Evolutionary conservation across 2,113 vertebrate species (phyloP).

Genomic region (rabbit (Oryctolagus cuniculus)): DNA sequence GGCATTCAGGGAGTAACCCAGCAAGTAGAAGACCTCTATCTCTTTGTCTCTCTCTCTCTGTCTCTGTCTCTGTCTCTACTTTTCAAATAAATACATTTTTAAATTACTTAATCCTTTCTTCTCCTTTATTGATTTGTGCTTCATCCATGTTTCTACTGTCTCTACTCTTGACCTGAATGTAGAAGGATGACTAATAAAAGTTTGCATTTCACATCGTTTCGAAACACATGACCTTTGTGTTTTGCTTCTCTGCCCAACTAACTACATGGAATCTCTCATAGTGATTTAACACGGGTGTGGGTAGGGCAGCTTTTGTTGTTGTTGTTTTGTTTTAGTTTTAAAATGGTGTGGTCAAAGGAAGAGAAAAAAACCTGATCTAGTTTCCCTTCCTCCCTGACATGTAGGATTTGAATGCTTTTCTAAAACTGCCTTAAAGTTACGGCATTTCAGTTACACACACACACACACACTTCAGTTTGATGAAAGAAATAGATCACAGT

Average conservation of each 20-base stretch:
- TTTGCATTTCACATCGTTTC: background rate
- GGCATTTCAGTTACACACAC: background rate
- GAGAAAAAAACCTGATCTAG: background rate
- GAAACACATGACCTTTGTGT: background rate
- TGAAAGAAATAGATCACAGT: background rate
- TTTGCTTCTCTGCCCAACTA: background rate
- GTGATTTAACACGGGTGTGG: background rate
- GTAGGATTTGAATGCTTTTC: slow-evolving; percentile 41
- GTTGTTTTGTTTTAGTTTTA: background rate
- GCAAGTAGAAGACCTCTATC: too few species aligned
- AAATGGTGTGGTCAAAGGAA: background rate
- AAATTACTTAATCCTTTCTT: background rate
- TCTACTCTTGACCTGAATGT: background rate
- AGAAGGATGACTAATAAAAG: background rate
- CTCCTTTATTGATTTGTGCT: background rate
- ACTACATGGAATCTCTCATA: background rate
- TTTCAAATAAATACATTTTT: too few species aligned
- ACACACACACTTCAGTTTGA: background rate
- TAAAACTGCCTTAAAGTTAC: background rate
- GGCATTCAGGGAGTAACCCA: too few species aligned
- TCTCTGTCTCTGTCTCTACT: too few species aligned
- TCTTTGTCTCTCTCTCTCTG: too few species aligned
- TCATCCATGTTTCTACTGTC: background rate
- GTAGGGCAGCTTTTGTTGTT: background rate
- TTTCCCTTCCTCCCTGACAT: background rate